Percentiles rank a stretch among this genome's conserved stretches.
These are phyloP conservation scores for Teleiodes luculella DNA, from an alignment of 2,888 invertebrate species.

Conservation along the genomic window DNA sequence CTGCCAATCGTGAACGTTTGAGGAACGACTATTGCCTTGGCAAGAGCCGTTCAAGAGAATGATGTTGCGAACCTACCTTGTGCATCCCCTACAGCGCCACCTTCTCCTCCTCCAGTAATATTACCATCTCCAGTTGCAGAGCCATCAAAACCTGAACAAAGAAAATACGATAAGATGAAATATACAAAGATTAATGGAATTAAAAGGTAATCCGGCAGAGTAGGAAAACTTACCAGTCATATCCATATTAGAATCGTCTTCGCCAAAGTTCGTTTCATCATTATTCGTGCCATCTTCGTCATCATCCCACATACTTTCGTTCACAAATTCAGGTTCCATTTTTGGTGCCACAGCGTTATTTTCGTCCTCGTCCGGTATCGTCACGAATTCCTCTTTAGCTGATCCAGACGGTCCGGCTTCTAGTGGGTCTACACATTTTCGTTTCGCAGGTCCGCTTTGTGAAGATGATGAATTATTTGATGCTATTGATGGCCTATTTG, in stretches of 20 bases:
- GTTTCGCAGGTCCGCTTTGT: slow-evolving; percentile 78
- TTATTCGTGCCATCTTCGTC: slow-evolving; percentile 81
- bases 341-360: slow-evolving; percentile 80
- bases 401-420: slow-evolving; percentile 80
- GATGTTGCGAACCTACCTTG: slow-evolving; percentile 74
- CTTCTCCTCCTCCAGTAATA: slow-evolving; percentile 71
- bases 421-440: slow-evolving; percentile 79
- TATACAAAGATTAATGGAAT: too few species aligned
- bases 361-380: slow-evolving; percentile 75
- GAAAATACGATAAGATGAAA: too few species aligned
- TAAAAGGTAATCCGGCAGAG: not conserved
- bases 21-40: slow-evolving; percentile 23
- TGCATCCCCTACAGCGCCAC: slow-evolving; percentile 76
- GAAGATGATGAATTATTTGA: slow-evolving; percentile 79
- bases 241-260: slow-evolving; percentile 83
- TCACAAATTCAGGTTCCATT: slow-evolving; percentile 83
- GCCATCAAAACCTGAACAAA: slow-evolving; percentile 66
- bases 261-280: slow-evolving; percentile 81
- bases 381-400: slow-evolving; percentile 74
- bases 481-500: slow-evolving; percentile 81
- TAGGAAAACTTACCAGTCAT: slow-evolving; percentile 66
- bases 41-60: slow-evolving; percentile 25
- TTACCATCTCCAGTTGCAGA: slow-evolving; percentile 73
- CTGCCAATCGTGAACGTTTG: slow-evolving; percentile 31
- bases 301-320: slow-evolving; percentile 79